Evolutionary conservation across 2,888 invertebrate genomes (phyloP), one percentile per base, ranked within the genome.

Genomic region (Nipponacmea schrenckii): DNA sequence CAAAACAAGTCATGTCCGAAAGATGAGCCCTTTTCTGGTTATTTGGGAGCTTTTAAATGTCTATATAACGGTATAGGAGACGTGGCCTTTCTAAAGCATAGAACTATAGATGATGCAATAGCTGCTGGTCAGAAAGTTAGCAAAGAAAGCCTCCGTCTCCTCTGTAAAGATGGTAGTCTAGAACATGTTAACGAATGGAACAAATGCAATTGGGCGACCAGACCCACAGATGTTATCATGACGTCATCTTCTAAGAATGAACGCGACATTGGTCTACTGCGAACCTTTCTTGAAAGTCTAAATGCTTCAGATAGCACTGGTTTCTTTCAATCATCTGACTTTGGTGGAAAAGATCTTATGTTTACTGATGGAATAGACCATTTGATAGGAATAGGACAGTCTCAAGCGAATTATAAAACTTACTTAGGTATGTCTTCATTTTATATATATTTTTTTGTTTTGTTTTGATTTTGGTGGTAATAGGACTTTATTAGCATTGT

Each of bases 131-230:
- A 14, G 12, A 62, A 48, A 1, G 48, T 72, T 27, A 45, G 62
- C 31, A 70, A 67, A 65, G 70, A 69, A 73, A 96, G 96, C 89
- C 94, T 94, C 89, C 95, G 96, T 89, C 90, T 97, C 31, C 90
- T 97, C 4, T 97, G 97, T 86, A 93, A 95, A 0, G 96, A 96
- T 87, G 96, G 94, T 91, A 90, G 95, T 0, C 92, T 96, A 44
- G 94, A 94, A 0, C 92, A 94, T 73, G 91, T 94, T 68, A 91
- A 93, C 67, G 94, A 95, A 64, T 97, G 94, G 86, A 90, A 91
- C 71, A 90, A 91, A 64, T 97, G 97, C 86, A 96, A 96, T 90
- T 90, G 97, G 74, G 97, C 97, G 31, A 94, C 93, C 87, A 95
- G 96, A 0, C 94, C 89, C 0, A 94, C 96, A 0, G 95, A 96